These are phyloP conservation scores for Ceratosolen fusciceps DNA, from an alignment of 1,140 invertebrate genomes.

Conservation along the genomic window DNA sequence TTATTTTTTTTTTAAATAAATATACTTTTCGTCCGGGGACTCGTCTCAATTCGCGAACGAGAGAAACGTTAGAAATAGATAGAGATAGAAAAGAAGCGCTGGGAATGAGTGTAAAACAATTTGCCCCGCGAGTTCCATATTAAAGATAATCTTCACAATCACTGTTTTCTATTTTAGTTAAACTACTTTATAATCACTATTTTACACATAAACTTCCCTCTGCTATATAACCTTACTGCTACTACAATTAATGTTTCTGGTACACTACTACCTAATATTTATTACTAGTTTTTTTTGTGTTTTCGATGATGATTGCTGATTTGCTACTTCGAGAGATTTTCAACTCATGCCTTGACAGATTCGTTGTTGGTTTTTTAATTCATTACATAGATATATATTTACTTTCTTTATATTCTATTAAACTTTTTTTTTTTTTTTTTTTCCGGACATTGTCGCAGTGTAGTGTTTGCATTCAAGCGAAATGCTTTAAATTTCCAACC, in stretches of 20 bases:
- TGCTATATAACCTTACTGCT: constrained; percentile 63
- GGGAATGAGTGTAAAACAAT: constrained; percentile 12
- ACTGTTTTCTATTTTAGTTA: constrained; percentile 63
- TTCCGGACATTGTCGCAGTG: background rate
- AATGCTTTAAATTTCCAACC: background rate
- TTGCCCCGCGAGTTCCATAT: constrained; percentile 49
- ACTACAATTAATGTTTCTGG: constrained; percentile 59
- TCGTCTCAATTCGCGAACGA: constrained; percentile 36
- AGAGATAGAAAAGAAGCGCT: background rate
- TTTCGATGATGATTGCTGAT: constrained; percentile 64
- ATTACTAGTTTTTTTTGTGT: constrained; percentile 64
- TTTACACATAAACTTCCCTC: constrained; percentile 58
- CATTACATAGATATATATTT: constrained; percentile 29
- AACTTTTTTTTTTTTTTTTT: constrained; percentile 36
- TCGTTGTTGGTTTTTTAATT: constrained; percentile 35
- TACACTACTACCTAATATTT: constrained; percentile 58
- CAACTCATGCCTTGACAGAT: constrained; percentile 31
- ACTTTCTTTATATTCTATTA: constrained; percentile 38
- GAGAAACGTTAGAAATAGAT: constrained; percentile 3
- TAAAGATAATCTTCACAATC: constrained; percentile 61
- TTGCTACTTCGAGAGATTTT: constrained; percentile 56
- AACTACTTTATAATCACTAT: constrained; percentile 63
- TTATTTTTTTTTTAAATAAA: too few relatives aligned
- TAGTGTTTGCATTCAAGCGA: background rate
- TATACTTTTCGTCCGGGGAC: constrained; percentile 55